Evolutionary conservation across 2,888 invertebrate species (phyloP).

Genomic region (Xestia ashworthii): DNA sequence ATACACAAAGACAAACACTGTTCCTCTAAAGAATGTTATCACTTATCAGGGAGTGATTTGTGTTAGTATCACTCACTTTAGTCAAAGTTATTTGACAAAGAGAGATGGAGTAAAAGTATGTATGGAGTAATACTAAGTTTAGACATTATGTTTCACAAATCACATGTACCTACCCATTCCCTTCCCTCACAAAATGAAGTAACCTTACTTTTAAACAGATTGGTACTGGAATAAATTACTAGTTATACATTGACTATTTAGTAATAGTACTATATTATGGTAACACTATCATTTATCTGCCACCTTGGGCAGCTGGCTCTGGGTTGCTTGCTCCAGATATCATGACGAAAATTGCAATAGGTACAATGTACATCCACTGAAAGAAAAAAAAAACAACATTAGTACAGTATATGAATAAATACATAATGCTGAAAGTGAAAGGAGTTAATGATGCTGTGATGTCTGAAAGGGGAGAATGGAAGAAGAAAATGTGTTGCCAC

Average conservation of each 20-base stretch:
- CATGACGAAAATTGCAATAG: constrained; percentile 97
- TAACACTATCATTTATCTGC: constrained; percentile 71
- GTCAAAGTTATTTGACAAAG: not conserved
- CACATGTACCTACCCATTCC: not conserved
- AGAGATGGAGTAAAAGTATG: not conserved
- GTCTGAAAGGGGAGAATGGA: too few relatives aligned
- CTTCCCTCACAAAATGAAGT: not conserved
- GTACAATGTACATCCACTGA: constrained; percentile 99
- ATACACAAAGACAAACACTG: not conserved
- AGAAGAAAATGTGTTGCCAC: too few relatives aligned
- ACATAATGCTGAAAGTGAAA: not conserved
- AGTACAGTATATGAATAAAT: not conserved
- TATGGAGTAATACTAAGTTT: not conserved
- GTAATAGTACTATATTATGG: not conserved
- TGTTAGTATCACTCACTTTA: not conserved
- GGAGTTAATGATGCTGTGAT: too few relatives aligned
- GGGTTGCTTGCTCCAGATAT: constrained; percentile 96
- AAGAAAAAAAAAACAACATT: constrained; percentile 48
- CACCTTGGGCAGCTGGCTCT: constrained; percentile 89
- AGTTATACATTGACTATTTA: constrained; percentile 24
- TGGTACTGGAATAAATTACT: constrained; percentile 38
- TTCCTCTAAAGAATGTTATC: not conserved
- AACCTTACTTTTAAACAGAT: constrained; percentile 4
- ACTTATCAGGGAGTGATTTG: not conserved
- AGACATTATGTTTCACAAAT: not conserved